These are phyloP conservation scores for Ptychadena robeensis DNA, from an alignment of 2,797 vertebrate species.

Conservation along the genomic window DNA sequence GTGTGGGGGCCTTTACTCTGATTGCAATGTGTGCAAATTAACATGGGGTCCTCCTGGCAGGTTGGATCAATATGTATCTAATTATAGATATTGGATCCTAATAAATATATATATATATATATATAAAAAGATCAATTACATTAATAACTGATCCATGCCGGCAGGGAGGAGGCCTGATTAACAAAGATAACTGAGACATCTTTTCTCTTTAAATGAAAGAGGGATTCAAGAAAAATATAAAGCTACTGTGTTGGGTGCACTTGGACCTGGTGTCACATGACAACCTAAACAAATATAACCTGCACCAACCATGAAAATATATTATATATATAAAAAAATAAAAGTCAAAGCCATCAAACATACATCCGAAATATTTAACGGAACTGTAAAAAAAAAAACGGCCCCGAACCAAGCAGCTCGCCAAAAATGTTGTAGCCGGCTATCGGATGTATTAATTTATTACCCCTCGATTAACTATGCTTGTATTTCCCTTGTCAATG, in stretches of 20 bases:
- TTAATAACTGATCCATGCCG: too few relatives aligned
- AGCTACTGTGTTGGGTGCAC: too few relatives aligned
- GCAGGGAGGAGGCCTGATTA: too few relatives aligned
- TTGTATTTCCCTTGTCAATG: slow-evolving; percentile 33
- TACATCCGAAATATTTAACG: not conserved
- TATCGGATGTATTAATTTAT: slow-evolving; percentile 58
- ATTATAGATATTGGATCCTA: too few relatives aligned
- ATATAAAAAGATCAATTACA: too few relatives aligned
- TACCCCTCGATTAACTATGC: slow-evolving; percentile 46
- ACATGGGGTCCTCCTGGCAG: too few relatives aligned
- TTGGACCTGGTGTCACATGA: too few relatives aligned
- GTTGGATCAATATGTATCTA: too few relatives aligned
- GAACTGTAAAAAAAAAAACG: not conserved
- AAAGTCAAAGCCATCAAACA: not conserved
- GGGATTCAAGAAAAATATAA: not conserved
- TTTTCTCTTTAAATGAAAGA: not conserved
- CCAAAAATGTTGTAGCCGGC: slow-evolving; percentile 15
- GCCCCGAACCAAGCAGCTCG: not conserved
- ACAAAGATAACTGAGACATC: not conserved
- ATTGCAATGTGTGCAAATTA: too few relatives aligned
- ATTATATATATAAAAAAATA: not conserved
- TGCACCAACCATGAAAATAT: not conserved
- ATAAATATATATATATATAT: too few relatives aligned
- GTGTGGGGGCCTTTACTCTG: too few relatives aligned
- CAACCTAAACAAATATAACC: too few relatives aligned